Evolutionary conservation across 2,113 vertebrate genomes (phyloP), one percentile per base, ranked within the genome.

Genomic region (Gallinago paraguaiae): DNA sequence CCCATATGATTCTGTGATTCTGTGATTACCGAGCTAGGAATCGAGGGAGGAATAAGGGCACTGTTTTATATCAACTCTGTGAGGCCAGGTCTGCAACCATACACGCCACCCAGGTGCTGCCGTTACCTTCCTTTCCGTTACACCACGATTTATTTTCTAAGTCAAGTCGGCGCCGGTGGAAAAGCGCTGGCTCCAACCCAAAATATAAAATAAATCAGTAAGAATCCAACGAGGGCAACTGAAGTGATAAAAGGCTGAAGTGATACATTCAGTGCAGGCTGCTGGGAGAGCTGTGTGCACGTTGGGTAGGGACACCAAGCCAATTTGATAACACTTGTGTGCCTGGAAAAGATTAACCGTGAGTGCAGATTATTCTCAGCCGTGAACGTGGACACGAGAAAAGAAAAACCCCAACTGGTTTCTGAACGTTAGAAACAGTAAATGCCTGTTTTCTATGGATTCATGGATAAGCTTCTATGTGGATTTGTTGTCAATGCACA

Each of bases 201-300:
- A 94, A 93, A 86, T 63, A 81, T 71, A 5, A 89, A 82, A 90
- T 82, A 90, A 96, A 93, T 93, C 82, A 61, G 51, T 76, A 69
- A 76, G 48, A 64, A 69, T 80, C 61, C 80, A 93, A 27, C 28
- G 70, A 92, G 64, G 81, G 41, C 57, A 74, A 82, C 33, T 75
- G 76, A 89, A 92, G 84, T 0, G 0, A 82, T 86, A 87, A 91
- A 93, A 79, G 51, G n/a, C 46, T 57, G 85, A 83, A 70, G 69
- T 89, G 92, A 93, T 63, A 75, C 0, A 2, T 84, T 68, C 63
- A 31, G 56, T 67, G 45, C 51, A 80, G 82, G 41, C 39, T 89
- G 45, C 61, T 46, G 60, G 35, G 51, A 86, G 30, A 86, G 50
- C 31, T 18, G 57, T 39, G 45, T 13, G 10, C 68, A 54, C 11